Evolutionary conservation across 2,113 vertebrate species (phyloP).

Genomic region (Seriola quinqueradiata): DNA sequence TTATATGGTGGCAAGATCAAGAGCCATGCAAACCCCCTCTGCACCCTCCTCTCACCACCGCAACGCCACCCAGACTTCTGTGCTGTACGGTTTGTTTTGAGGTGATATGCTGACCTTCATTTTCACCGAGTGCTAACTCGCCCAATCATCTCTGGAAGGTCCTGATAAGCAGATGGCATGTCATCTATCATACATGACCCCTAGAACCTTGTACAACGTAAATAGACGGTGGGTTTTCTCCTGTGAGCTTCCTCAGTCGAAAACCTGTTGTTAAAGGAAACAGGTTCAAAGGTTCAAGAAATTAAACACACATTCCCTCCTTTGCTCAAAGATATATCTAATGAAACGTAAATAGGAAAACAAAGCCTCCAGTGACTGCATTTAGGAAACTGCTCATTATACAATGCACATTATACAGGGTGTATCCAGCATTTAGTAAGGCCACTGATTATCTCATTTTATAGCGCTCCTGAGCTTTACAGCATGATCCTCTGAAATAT

Average conservation of each 20-base stretch:
- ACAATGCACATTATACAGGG: constrained; percentile 16
- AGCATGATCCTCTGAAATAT: constrained; percentile 33
- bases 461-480: constrained; percentile 20
- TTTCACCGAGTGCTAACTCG: constrained; percentile 66
- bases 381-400: constrained; percentile 11
- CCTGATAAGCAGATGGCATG: constrained; percentile 82
- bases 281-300: neutral
- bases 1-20: constrained; percentile 73
- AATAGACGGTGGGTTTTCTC: constrained; percentile 67
- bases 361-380: constrained; percentile 10
- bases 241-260: constrained; percentile 8
- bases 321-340: constrained; percentile 25
- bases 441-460: constrained; percentile 29
- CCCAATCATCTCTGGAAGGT: constrained; percentile 72
- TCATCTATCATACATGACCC: constrained; percentile 82
- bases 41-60: constrained; percentile 8
- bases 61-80: constrained; percentile 42
- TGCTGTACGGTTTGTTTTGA: constrained; percentile 61
- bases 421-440: constrained; percentile 15
- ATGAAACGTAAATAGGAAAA: constrained; percentile 29
- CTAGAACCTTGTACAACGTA: constrained; percentile 67
- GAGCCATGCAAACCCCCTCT: constrained; percentile 49
- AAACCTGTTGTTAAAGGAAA: constrained; percentile 28
- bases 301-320: constrained; percentile 11
- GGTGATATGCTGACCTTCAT: constrained; percentile 79